Conservation (phyloP, 2,888 invertebrate genomes). For the Mimumesa dahlbomi region DNA sequence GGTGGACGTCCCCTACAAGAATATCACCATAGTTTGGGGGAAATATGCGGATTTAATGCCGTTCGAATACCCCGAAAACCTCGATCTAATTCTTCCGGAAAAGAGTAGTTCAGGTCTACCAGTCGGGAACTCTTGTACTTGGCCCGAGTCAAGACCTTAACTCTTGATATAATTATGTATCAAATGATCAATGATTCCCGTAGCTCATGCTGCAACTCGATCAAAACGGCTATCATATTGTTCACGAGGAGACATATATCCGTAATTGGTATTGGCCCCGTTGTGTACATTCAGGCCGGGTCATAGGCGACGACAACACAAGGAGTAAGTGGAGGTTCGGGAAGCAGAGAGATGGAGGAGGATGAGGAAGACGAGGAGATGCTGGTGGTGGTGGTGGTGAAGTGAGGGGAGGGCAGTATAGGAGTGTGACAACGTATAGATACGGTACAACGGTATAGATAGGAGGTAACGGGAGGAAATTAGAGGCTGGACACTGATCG, state of each 20-base stretch:
- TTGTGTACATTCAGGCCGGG: constrained; percentile 65
- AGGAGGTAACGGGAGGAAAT: constrained; percentile 75
- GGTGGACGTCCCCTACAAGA: no score
- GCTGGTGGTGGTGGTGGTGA: constrained; percentile 7
- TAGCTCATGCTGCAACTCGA: constrained; percentile 33
- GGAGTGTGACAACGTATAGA: constrained; percentile 59
- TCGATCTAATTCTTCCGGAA: no score
- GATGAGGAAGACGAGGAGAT: background rate
- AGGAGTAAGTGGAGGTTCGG: constrained; percentile 22
- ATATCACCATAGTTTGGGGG: no score
- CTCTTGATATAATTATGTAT: no score
- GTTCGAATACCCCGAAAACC: no score
- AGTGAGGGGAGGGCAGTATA: constrained; percentile 25
- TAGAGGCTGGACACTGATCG: constrained; percentile 70
- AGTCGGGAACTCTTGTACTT: no score
- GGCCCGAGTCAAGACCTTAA: no score
- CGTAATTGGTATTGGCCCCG: constrained; percentile 66
- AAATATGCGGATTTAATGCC: no score
- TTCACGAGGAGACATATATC: constrained; percentile 52
- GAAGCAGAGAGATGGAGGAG: background rate
- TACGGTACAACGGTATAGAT: constrained; percentile 58
- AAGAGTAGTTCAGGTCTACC: no score
- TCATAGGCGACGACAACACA: constrained; percentile 62
- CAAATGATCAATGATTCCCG: no score
- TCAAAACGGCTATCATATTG: constrained; percentile 47